Percentiles rank a stretch among this genome's conserved stretches.
Conservation (phyloP, 2,113 vertebrate species). For the Cephalopterus ornatus region DNA sequence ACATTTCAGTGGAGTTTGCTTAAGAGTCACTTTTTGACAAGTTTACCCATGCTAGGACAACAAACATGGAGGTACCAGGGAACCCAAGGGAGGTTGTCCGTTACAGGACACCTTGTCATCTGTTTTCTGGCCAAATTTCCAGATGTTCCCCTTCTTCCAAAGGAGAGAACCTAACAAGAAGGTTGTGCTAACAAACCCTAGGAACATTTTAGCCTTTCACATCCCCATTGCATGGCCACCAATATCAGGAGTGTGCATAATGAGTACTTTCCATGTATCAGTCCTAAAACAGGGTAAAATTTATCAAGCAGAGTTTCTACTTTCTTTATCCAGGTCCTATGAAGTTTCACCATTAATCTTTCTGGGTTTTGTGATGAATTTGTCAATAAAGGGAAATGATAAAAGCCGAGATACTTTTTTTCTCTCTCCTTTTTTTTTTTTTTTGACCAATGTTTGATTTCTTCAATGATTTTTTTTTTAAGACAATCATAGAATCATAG, state of each 20-base stretch:
- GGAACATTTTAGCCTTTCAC: neutral
- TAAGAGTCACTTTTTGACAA: neutral
- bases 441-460: neutral
- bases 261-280: neutral
- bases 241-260: neutral
- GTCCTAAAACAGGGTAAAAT: neutral
- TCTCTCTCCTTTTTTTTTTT: too few relatives aligned
- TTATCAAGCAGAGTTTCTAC: neutral
- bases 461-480: neutral
- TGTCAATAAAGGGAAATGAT: neutral
- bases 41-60: neutral
- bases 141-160: neutral
- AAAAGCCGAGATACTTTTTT: neutral
- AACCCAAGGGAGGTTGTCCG: fast-evolving
- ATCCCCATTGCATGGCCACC: too few relatives aligned
- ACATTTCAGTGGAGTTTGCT: neutral
- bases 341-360: neutral
- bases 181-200: neutral
- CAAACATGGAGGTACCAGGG: neutral
- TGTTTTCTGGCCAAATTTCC: neutral
- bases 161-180: neutral
- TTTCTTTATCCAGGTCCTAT: neutral
- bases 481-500: neutral
- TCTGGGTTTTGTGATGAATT: neutral
- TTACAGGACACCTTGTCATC: neutral